Conservation (phyloP, 1,140 invertebrate genomes). For the Papilio aristodemus region DNA sequence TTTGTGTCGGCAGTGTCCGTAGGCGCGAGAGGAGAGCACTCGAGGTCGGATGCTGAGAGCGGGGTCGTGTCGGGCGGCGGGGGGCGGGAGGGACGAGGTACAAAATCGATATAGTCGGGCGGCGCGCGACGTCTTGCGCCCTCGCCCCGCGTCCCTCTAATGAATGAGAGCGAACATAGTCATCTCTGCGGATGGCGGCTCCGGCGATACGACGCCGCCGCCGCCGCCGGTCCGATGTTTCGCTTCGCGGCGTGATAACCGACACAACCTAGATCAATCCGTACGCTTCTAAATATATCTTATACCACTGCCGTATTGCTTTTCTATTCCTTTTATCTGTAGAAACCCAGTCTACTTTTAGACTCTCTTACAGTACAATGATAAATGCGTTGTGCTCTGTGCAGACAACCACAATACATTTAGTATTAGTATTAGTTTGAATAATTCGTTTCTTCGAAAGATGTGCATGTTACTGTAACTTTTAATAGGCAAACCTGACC, state of each 20-base stretch:
- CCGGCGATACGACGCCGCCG: constrained; percentile 59
- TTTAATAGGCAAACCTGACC: background rate
- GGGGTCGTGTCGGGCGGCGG: constrained; percentile 56
- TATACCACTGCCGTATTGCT: constrained; percentile 38
- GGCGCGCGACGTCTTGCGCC: constrained; percentile 73
- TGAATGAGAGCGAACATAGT: constrained; percentile 78
- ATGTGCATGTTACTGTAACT: constrained; percentile 15
- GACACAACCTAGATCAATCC: constrained; percentile 56
- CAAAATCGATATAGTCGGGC: constrained; percentile 78
- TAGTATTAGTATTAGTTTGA: background rate
- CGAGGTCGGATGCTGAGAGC: constrained; percentile 77
- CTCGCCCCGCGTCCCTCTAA: constrained; percentile 66
- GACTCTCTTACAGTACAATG: constrained; percentile 22
- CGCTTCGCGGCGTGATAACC: constrained; percentile 57
- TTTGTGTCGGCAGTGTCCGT: constrained; percentile 73
- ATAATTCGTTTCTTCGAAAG: background rate
- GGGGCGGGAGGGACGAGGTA: constrained; percentile 62
- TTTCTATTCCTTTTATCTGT: constrained; percentile 30
- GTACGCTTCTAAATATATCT: constrained; percentile 41
- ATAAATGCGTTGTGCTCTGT: constrained; percentile 17
- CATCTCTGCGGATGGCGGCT: constrained; percentile 75
- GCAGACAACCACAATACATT: constrained; percentile 9
- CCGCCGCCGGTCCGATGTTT: constrained; percentile 55
- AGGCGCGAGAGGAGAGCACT: constrained; percentile 76
- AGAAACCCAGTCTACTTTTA: constrained; percentile 29